Evolutionary conservation across 2,888 invertebrate species (phyloP).

Genomic region (Digitonthophagus gazella): DNA sequence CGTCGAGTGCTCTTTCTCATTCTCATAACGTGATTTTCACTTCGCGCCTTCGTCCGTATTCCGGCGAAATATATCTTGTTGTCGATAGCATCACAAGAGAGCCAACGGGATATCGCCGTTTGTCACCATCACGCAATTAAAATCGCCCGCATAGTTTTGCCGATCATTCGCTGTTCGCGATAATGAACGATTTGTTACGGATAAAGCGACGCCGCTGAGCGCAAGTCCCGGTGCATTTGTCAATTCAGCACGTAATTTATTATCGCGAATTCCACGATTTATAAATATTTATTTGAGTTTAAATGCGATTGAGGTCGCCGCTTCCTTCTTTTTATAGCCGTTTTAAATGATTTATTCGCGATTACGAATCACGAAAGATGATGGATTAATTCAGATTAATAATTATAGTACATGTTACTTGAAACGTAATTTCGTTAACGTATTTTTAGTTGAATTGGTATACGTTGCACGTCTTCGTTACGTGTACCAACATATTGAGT

Average conservation of each 20-base stretch:
- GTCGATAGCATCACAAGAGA: neutral
- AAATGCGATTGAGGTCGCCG: neutral
- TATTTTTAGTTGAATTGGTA: too few species aligned
- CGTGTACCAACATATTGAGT: neutral
- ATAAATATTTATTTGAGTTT: neutral
- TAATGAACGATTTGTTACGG: conserved; percentile 7
- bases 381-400: neutral
- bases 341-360: neutral
- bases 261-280: neutral
- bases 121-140: conserved; percentile 23
- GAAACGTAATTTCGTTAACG: too few species aligned
- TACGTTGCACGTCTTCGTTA: too few species aligned
- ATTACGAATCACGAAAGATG: neutral
- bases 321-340: neutral
- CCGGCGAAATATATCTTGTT: neutral
- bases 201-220: neutral
- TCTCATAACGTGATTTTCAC: neutral
- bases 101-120: neutral
- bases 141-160: conserved; percentile 22
- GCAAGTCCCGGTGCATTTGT: neutral
- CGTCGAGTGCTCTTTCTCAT: conserved; percentile 13
- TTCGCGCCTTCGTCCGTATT: neutral
- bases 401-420: too few species aligned
- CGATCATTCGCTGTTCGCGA: conserved; percentile 6
- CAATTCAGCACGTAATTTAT: neutral